These are phyloP conservation scores for Heliconius nattereri DNA, from an alignment of 1,140 invertebrate genomes.

Conservation along the genomic window DNA sequence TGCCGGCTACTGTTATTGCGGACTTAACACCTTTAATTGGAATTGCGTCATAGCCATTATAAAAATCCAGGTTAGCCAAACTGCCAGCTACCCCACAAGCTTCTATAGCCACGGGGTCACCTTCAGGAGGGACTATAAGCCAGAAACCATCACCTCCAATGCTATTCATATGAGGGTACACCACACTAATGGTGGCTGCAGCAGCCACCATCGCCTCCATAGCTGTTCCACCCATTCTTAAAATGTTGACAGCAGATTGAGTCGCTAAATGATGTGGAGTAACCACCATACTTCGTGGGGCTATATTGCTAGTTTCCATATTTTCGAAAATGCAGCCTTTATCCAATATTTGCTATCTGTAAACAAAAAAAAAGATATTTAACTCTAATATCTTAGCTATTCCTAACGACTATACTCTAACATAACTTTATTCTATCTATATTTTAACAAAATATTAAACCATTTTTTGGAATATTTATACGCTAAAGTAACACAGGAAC, in stretches of 20 bases:
- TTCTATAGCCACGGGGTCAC: slow-evolving; percentile 65
- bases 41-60: slow-evolving; percentile 48
- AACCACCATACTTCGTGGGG: slow-evolving; percentile 66
- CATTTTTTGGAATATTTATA: slow-evolving; percentile 22
- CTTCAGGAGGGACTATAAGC: slow-evolving; percentile 67
- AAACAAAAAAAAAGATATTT: slow-evolving; percentile 1
- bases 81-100: slow-evolving; percentile 67
- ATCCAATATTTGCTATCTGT: not conserved
- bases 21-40: slow-evolving; percentile 61
- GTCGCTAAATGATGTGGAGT: slow-evolving; percentile 72
- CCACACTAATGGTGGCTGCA: slow-evolving; percentile 67
- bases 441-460: slow-evolving; percentile 2
- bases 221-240: slow-evolving; percentile 67
- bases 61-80: slow-evolving; percentile 59
- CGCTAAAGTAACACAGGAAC: slow-evolving; percentile 21
- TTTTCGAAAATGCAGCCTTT: not conserved
- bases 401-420: not conserved
- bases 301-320: slow-evolving; percentile 59
- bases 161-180: slow-evolving; percentile 70
- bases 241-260: slow-evolving; percentile 63
- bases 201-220: slow-evolving; percentile 71
- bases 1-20: slow-evolving; percentile 66
- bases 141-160: slow-evolving; percentile 73
- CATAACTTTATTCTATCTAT: not conserved
- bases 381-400: not conserved